These are phyloP conservation scores for human DNA, from an alignment of 2,113 vertebrate genomes.

Conservation along the genomic window DNA sequence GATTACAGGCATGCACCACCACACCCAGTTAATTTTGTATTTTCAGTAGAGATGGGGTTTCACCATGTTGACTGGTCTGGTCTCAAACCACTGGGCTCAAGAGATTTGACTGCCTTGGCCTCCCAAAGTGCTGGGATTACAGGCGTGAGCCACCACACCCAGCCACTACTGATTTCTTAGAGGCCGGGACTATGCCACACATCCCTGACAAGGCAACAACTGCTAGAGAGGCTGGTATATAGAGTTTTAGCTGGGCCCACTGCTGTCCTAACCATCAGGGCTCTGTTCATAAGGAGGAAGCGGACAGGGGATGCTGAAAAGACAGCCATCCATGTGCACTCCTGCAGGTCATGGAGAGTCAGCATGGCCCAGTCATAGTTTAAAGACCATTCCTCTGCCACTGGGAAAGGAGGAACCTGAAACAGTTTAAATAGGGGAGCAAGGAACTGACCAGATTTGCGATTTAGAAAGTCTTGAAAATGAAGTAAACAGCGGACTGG, in stretches of 20 bases:
- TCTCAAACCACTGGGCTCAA: neutral
- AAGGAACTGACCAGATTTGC: neutral
- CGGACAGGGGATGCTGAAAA: fast-evolving
- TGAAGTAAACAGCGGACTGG: neutral
- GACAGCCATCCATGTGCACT: too few relatives aligned
- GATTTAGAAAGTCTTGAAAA: neutral
- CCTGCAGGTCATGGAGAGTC: neutral
- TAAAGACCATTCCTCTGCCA: neutral
- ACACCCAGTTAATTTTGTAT: neutral
- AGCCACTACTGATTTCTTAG: neutral
- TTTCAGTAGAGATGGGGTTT: neutral
- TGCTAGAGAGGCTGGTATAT: neutral
- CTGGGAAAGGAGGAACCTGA: neutral
- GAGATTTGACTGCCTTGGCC: neutral
- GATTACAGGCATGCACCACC: neutral
- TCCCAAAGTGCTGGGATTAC: neutral
- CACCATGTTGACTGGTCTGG: neutral
- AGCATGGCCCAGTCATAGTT: neutral
- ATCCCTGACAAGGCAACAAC: neutral
- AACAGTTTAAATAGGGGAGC: neutral
- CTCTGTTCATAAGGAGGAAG: neutral
- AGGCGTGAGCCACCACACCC: neutral
- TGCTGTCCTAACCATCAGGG: neutral
- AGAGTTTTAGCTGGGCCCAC: neutral
- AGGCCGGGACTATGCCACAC: neutral